Percentiles rank a stretch among this genome's conserved stretches.
Conservation (phyloP, 2,113 vertebrate genomes). For the Hucho hucho region DNA sequence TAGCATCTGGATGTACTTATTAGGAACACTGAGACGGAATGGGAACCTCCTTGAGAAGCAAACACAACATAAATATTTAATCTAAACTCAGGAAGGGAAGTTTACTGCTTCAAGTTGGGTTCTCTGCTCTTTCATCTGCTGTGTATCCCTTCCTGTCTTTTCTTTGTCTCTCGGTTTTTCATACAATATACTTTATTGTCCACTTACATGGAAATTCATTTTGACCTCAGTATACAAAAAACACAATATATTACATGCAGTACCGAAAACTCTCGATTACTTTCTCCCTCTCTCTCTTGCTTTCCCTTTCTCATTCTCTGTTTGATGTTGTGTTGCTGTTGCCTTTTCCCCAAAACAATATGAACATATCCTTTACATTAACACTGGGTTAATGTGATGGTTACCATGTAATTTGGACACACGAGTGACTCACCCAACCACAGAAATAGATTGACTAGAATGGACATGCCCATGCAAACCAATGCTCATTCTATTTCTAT, state of each 20-base stretch:
- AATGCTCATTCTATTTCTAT: too few species aligned
- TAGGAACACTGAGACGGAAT: slow-evolving; percentile 29
- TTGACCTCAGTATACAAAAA: too few species aligned
- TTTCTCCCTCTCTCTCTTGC: neutral
- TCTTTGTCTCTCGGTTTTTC: slow-evolving; percentile 3
- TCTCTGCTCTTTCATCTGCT: slow-evolving; percentile 24
- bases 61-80: slow-evolving; percentile 57
- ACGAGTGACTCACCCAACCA: too few species aligned
- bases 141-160: neutral
- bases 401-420: too few species aligned
- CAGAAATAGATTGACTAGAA: too few species aligned
- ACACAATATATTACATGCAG: too few species aligned
- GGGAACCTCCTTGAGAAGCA: slow-evolving; percentile 37
- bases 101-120: slow-evolving; percentile 24
- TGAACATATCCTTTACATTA: too few species aligned
- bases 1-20: slow-evolving; percentile 39
- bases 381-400: too few species aligned
- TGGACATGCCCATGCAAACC: too few species aligned
- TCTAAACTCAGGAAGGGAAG: slow-evolving; percentile 32
- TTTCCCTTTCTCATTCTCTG: neutral
- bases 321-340: neutral
- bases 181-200: neutral
- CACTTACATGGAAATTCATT: too few species aligned
- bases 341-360: slow-evolving; percentile 14
- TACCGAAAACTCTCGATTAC: too few species aligned